Evolutionary conservation across 2,113 vertebrate genomes (phyloP).

Genomic region (Patagioenas fasciata): DNA sequence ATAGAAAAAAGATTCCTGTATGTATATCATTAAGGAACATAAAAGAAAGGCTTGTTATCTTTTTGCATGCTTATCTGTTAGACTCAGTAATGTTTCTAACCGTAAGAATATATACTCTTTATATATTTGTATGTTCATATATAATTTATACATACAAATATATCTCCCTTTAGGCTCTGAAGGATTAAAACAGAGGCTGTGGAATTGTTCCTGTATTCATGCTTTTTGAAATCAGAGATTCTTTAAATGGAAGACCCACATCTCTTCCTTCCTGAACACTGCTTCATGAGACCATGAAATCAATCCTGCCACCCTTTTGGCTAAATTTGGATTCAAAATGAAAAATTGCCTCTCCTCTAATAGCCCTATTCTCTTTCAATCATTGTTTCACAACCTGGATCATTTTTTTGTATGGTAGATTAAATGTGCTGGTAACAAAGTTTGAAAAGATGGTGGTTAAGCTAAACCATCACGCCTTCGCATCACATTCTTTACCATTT

Average conservation of each 20-base stretch:
- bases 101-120: neutral
- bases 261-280: neutral
- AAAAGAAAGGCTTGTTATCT: constrained; percentile 23
- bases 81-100: neutral
- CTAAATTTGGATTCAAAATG: constrained; percentile 38
- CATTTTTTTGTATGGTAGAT: neutral
- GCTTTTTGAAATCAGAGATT: neutral
- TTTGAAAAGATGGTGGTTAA: constrained; percentile 7
- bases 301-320: neutral
- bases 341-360: constrained; percentile 15
- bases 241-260: neutral
- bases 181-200: neutral
- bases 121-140: neutral
- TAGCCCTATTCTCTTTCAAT: constrained; percentile 30
- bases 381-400: neutral
- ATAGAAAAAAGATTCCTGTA: neutral
- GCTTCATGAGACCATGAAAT: constrained; percentile 29
- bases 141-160: neutral
- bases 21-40: constrained; percentile 23
- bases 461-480: neutral
- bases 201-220: neutral
- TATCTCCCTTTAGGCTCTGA: neutral
- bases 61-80: constrained; percentile 4
- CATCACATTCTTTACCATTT: neutral
- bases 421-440: constrained; percentile 1